Percentiles rank a stretch among this genome's conserved stretches.
These are phyloP conservation scores for Lepeophtheirus nordmannii DNA, from an alignment of 2,888 invertebrate genomes.

Conservation along the genomic window DNA sequence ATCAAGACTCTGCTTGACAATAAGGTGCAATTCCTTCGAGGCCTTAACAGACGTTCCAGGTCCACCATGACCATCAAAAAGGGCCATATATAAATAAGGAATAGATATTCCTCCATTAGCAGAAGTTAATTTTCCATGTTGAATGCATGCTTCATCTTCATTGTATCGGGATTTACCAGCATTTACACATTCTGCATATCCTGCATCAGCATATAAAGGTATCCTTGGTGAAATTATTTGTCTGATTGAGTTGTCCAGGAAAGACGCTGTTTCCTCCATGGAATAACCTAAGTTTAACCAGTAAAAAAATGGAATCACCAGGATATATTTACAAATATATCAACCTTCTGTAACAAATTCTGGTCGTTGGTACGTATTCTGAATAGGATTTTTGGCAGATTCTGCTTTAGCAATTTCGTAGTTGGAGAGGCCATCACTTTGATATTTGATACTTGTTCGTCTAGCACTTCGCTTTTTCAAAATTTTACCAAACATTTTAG, in stretches of 20 bases:
- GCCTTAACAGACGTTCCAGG: slow-evolving; percentile 61
- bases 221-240: background rate
- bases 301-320: too few relatives aligned
- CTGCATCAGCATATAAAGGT: background rate
- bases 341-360: background rate
- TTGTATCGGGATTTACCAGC: slow-evolving; percentile 63
- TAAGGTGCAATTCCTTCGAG: slow-evolving; percentile 56
- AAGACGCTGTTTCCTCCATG: background rate
- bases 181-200: slow-evolving; percentile 39
- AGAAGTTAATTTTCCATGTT: slow-evolving; percentile 31
- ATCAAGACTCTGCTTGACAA: slow-evolving; percentile 48
- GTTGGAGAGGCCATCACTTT: slow-evolving; percentile 2
- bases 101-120: slow-evolving; percentile 35
- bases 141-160: slow-evolving; percentile 52
- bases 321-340: background rate
- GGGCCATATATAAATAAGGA: slow-evolving; percentile 56
- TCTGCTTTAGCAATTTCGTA: slow-evolving; percentile 1
- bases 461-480: background rate
- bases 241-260: slow-evolving; percentile 1
- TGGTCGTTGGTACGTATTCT: background rate
- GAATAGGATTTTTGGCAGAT: background rate
- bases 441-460: background rate
- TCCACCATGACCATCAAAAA: slow-evolving; percentile 76
- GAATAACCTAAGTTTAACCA: background rate
- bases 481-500: background rate